Percentiles rank a stretch among this genome's conserved stretches.
Evolutionary conservation across 2,797 vertebrate species (phyloP).

Genomic region (Tamandua tetradactyla): DNA sequence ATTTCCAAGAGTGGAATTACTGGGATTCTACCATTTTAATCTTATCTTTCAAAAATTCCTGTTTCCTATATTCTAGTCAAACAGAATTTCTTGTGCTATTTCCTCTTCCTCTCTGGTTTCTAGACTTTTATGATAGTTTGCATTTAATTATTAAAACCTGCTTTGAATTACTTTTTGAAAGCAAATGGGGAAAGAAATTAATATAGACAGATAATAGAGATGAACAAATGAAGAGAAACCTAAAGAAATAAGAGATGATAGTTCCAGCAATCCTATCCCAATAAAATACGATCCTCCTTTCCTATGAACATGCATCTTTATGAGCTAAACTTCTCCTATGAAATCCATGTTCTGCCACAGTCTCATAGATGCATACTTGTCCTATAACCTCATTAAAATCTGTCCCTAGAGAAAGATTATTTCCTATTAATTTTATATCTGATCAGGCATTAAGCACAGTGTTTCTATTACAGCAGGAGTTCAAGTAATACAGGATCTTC

Average conservation of each 20-base stretch:
- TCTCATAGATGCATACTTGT: background rate
- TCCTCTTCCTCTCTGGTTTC: slow-evolving; percentile 2
- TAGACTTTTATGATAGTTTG: background rate
- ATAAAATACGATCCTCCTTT: slow-evolving; percentile 24
- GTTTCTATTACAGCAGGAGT: slow-evolving; percentile 31
- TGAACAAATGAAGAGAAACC: background rate
- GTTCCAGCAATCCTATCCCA: slow-evolving; percentile 39
- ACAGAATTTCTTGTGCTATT: background rate
- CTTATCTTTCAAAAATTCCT: background rate
- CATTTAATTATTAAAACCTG: slow-evolving; percentile 17
- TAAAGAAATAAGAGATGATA: slow-evolving; percentile 3
- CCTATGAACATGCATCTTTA: background rate
- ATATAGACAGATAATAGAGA: background rate
- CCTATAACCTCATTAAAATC: slow-evolving; percentile 33
- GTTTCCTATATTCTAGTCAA: background rate
- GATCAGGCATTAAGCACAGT: background rate
- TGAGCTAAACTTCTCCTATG: background rate
- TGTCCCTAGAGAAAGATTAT: background rate
- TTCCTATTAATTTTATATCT: slow-evolving; percentile 43
- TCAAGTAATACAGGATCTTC: slow-evolving; percentile 31
- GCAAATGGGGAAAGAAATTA: slow-evolving; percentile 10
- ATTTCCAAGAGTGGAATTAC: background rate
- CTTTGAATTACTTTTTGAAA: slow-evolving; percentile 31
- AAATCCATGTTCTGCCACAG: slow-evolving; percentile 37
- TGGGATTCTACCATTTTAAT: background rate